A percentile compares a stretch with the other conserved stretches of the same genome.
Evolutionary conservation across 2,888 invertebrate genomes (phyloP).

Genomic region (Falcaria lacertinaria): DNA sequence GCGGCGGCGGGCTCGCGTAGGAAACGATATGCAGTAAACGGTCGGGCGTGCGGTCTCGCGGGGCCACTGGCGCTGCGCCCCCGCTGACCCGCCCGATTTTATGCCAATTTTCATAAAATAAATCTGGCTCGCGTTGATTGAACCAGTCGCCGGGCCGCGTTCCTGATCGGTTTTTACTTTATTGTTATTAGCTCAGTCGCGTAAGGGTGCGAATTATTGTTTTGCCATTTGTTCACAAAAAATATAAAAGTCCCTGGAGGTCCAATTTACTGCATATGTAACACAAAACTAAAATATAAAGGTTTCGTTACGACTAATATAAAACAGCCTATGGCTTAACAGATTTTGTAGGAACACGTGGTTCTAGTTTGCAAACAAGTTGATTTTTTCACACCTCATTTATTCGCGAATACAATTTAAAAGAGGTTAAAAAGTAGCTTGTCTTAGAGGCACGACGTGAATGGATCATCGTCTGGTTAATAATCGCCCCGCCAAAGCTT

Average conservation of each 20-base stretch:
- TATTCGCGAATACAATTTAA: neutral
- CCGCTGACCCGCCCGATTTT: slow-evolving; percentile 75
- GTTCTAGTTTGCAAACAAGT: neutral
- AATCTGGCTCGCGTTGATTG: slow-evolving; percentile 78
- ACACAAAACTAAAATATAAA: neutral
- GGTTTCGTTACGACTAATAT: no score
- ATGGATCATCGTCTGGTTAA: slow-evolving; percentile 47
- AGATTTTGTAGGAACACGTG: no score
- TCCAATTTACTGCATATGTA: neutral
- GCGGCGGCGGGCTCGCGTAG: slow-evolving; percentile 52
- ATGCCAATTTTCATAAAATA: slow-evolving; percentile 81
- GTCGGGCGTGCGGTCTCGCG: slow-evolving; percentile 75
- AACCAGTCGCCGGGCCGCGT: slow-evolving; percentile 72
- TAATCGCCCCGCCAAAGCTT: slow-evolving; percentile 48
- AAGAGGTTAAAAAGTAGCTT: neutral
- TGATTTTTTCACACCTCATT: neutral
- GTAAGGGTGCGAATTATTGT: slow-evolving; percentile 77
- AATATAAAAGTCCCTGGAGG: slow-evolving; percentile 43
- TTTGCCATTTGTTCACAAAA: slow-evolving; percentile 72
- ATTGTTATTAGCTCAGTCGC: slow-evolving; percentile 75
- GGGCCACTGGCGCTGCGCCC: slow-evolving; percentile 59
- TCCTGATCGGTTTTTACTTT: slow-evolving; percentile 76
- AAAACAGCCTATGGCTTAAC: no score
- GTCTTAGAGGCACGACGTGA: slow-evolving; percentile 17
- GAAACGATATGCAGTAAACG: slow-evolving; percentile 80